phyloP scores from a whole-genome alignment of 2,797 vertebrate genomes.

The Gallinago nigripennis region DNA sequence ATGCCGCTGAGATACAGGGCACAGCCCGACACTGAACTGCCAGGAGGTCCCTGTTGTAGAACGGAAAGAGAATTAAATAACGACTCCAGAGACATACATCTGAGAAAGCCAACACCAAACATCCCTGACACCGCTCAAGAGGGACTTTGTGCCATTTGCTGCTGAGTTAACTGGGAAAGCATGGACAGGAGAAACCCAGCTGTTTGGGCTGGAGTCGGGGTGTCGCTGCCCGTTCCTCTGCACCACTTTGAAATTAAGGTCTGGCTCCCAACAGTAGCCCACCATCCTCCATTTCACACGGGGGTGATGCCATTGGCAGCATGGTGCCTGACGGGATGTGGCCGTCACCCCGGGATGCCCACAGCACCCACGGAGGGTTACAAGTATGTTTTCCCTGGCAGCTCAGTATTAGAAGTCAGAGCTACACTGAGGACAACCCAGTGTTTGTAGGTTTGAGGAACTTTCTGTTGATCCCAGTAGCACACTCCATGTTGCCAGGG shows the following conservation, averaged over 20 bases:
- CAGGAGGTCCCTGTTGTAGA: neutral
- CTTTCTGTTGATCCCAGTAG: accelerated
- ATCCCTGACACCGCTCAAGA: neutral
- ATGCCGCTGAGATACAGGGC: accelerated
- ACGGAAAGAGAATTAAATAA: neutral
- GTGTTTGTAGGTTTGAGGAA: neutral
- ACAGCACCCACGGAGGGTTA: accelerated
- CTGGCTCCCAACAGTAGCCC: neutral
- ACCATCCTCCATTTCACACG: neutral
- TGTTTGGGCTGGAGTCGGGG: neutral
- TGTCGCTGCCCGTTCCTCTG: accelerated
- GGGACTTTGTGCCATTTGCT: neutral
- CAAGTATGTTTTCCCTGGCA: accelerated
- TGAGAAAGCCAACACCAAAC: neutral
- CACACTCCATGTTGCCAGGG: neutral
- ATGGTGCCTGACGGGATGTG: accelerated
- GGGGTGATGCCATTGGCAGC: neutral
- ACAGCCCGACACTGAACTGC: neutral
- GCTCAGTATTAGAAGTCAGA: neutral
- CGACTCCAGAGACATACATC: neutral
- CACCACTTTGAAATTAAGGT: accelerated
- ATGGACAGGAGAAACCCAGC: neutral
- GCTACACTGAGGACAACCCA: accelerated
- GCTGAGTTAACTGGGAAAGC: accelerated
- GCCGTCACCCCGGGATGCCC: neutral